Evolutionary conservation across 2,888 invertebrate species (phyloP).

Genomic region (Dioctria rufipes): DNA sequence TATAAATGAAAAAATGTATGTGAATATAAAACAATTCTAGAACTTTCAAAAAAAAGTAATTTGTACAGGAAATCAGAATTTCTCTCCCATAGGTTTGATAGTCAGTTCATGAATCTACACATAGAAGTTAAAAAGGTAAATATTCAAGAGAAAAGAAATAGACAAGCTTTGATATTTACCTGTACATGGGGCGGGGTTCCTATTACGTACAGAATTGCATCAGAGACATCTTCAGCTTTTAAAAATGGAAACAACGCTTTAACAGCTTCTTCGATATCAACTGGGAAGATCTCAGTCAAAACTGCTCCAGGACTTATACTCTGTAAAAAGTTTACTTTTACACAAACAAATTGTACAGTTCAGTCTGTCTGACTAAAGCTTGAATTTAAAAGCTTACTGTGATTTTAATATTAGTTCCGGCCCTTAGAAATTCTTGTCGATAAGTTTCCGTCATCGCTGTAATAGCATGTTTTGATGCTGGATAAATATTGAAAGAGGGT

Average conservation of each 20-base stretch:
- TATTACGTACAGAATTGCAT: conserved; percentile 68
- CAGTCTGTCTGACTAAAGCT: conserved; percentile 1
- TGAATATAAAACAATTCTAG: too few species aligned
- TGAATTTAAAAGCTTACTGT: conserved; percentile 54
- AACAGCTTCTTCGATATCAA: conserved; percentile 43
- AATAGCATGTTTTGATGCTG: conserved; percentile 68
- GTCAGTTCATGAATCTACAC: conserved; percentile 48
- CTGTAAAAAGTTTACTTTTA: neutral
- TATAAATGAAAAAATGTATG: too few species aligned
- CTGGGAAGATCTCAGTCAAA: conserved; percentile 65
- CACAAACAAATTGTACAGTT: neutral
- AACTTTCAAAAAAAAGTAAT: too few species aligned
- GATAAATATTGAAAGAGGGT: conserved; percentile 67
- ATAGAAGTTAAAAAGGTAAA: neutral
- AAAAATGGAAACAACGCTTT: conserved; percentile 65
- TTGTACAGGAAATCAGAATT: too few species aligned
- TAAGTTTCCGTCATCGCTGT: conserved; percentile 68
- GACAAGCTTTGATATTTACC: neutral
- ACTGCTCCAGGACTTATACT: conserved; percentile 70
- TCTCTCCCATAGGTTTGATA: conserved; percentile 47
- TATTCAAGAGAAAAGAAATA: neutral
- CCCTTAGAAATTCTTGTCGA: conserved; percentile 58
- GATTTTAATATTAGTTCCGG: conserved; percentile 57
- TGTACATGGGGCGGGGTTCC: conserved; percentile 67
- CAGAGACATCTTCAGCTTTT: conserved; percentile 67